A percentile compares a stretch with the other conserved stretches of the same genome.
Evolutionary conservation across 2,797 vertebrate genomes (phyloP).

Genomic region (Mormyrus proboscirostris): DNA sequence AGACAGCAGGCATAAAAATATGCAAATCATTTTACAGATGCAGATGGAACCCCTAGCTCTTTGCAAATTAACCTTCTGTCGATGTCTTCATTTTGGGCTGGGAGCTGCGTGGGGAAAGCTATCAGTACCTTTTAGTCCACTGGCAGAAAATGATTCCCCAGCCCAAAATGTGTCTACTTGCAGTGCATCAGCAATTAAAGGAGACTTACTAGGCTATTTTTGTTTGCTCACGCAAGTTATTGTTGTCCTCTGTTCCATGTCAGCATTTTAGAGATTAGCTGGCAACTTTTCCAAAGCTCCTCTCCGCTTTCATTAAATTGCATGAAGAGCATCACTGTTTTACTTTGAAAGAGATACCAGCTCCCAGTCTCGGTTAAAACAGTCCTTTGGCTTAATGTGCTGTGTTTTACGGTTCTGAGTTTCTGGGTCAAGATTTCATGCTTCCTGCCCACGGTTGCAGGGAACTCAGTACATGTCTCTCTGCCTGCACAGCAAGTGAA

Average conservation of each 20-base stretch:
- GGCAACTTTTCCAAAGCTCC: neutral
- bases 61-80: neutral
- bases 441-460: neutral
- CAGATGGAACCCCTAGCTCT: neutral
- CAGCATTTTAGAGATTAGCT: neutral
- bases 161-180: neutral
- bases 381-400: neutral
- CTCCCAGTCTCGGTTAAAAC: neutral
- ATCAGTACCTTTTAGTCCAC: neutral
- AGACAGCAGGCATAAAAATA: neutral
- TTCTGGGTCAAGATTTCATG: neutral
- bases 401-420: neutral
- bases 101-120: neutral
- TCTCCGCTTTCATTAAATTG: neutral
- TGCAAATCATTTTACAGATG: slow-evolving; percentile 5
- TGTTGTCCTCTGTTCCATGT: neutral
- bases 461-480: neutral
- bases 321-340: neutral
- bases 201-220: neutral
- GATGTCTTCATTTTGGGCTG: neutral
- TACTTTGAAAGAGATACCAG: neutral
- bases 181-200: neutral
- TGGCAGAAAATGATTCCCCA: neutral
- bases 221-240: neutral
- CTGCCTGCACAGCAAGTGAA: slow-evolving; percentile 78